These are phyloP conservation scores for Vanessa cardui DNA, from an alignment of 2,888 invertebrate genomes.

Conservation along the genomic window DNA sequence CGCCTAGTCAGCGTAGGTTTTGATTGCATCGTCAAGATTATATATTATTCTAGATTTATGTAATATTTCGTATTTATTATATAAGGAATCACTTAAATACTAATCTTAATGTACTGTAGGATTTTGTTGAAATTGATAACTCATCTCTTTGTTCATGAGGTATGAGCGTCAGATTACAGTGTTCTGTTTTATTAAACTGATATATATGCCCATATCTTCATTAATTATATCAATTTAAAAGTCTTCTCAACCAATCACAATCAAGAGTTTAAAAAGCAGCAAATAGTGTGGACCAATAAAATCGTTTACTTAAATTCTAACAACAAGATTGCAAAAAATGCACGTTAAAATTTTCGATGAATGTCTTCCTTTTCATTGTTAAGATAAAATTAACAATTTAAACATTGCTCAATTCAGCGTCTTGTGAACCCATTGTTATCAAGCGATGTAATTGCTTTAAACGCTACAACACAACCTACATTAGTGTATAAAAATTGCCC, in stretches of 20 bases:
- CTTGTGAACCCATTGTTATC: constrained; percentile 16
- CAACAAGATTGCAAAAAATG: background rate
- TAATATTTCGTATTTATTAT: background rate
- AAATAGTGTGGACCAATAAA: too few relatives aligned
- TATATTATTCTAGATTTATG: background rate
- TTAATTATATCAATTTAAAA: too few relatives aligned
- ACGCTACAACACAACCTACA: constrained; percentile 7
- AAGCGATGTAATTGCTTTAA: constrained; percentile 10
- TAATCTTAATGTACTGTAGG: too few relatives aligned
- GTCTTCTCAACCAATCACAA: too few relatives aligned
- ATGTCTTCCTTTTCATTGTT: constrained; percentile 8
- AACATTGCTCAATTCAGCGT: constrained; percentile 11
- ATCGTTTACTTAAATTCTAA: background rate
- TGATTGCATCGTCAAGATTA: background rate
- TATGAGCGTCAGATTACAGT: too few relatives aligned
- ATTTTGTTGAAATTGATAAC: too few relatives aligned
- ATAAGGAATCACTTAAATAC: background rate
- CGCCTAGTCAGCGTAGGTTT: constrained; percentile 16
- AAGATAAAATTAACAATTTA: constrained; percentile 14
- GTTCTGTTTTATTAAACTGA: too few relatives aligned
- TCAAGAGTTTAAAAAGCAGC: too few relatives aligned
- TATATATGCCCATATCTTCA: too few relatives aligned
- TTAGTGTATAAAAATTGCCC: constrained; percentile 1
- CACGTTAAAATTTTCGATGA: background rate
- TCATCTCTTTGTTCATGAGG: too few relatives aligned